Evolutionary conservation across 2,113 vertebrate species (phyloP), one percentile per base, ranked within the genome.

Genomic region (Sturnus vulgaris): DNA sequence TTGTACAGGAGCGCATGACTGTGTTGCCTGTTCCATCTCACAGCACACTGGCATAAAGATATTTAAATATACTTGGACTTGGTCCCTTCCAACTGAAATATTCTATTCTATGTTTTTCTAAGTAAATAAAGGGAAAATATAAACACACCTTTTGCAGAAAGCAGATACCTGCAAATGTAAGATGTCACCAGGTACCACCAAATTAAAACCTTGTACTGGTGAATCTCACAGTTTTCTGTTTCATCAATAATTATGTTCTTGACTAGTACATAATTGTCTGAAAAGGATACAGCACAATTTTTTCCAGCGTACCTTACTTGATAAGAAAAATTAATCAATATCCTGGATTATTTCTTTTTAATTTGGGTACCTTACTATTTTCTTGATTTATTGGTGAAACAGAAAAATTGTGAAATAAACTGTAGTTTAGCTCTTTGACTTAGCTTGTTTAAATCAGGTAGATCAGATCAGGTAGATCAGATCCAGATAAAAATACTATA

Each of bases 1-100:
- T 2, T 0, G 2, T 39, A 7, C 33, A 7, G 23, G 42, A 59
- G 11, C 65, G 64, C 30, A 52, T 9, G 10, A 12, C 5, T 42
- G 4, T 49, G 15, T 3, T 59, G 21, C 12, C 5, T 33, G 17
- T 11, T 66, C 21, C 31, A 66, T 42, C 21, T 33, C 37, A 46
- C 23, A 60, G 23, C 11, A 20, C 27, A 24, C 27, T 25, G 24
- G 27, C 24, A 57, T 20, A 37, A 50, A 53, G 2, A 2, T 46
- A 24, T 42, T 69, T 39, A 57, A 72, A 44, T 31, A 28, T 8
- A 24, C 11, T 53, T 57, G 31, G 27, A 16, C 21, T 44, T 53
- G 3, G 5, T 39, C 21, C 7, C 21, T 89, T 86, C 40, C n/a
- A 83, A 14, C 5, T 7, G 49, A 55, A 68, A 72, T 57, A 33